A percentile compares a stretch with the other conserved stretches of the same genome.
These are phyloP conservation scores for Peromyscus nudipes DNA, from an alignment of 2,797 vertebrate species.

Conservation along the genomic window DNA sequence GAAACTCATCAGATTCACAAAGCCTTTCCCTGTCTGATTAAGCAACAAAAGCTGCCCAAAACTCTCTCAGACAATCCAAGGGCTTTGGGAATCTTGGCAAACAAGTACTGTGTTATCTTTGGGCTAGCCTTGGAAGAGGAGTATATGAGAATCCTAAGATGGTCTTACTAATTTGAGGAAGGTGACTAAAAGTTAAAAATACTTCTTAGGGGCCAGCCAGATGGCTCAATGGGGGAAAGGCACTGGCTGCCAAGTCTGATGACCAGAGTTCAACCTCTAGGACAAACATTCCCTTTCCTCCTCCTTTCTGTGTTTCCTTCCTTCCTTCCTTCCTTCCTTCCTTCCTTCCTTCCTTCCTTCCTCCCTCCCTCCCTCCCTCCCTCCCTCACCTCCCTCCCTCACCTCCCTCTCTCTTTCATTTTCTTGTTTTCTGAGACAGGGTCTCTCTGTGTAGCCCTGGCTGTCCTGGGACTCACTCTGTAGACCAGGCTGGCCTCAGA, in stretches of 20 bases:
- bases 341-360: too few relatives aligned
- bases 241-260: not conserved
- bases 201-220: not conserved
- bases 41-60: not conserved
- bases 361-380: too few relatives aligned
- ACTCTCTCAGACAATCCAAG: not conserved
- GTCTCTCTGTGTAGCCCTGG: not conserved
- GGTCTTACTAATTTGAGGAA: not conserved
- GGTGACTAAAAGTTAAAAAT: not conserved
- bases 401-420: too few relatives aligned
- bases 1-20: not conserved
- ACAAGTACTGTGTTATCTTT: not conserved
- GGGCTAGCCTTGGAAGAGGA: not conserved
- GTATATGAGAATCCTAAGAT: fast-evolving
- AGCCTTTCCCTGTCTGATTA: not conserved
- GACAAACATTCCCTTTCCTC: not conserved
- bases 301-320: too few relatives aligned
- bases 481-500: not conserved
- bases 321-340: too few relatives aligned
- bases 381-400: too few relatives aligned
- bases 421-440: not conserved
- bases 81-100: not conserved
- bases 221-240: not conserved
- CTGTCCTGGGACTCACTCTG: not conserved
- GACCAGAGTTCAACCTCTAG: not conserved